Percentiles rank a stretch among this genome's conserved stretches.
phyloP scores from a whole-genome alignment of 2,797 vertebrate genomes.

The Melanotaenia maccullochi region DNA sequence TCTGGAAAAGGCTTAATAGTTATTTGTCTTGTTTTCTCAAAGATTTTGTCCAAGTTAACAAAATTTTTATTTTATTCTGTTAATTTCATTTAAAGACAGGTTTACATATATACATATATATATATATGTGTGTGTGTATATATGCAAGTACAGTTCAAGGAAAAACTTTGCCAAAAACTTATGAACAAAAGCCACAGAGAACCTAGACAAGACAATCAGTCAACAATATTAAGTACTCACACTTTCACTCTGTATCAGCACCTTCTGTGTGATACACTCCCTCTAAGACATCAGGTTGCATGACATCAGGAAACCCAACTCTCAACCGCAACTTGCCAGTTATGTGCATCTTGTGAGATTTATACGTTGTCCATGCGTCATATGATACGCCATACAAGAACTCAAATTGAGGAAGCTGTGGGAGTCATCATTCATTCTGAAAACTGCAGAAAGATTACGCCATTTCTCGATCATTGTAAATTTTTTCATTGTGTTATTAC shows the following conservation, averaged over 20 bases:
- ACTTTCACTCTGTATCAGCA: background rate
- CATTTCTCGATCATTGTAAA: background rate
- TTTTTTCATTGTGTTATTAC: background rate
- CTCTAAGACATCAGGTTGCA: slow-evolving; percentile 10
- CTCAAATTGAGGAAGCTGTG: background rate
- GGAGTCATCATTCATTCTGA: background rate
- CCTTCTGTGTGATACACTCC: slow-evolving; percentile 6
- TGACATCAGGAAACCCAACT: slow-evolving; percentile 6
- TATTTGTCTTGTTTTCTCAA: slow-evolving; percentile 6
- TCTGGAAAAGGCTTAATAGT: slow-evolving; percentile 21
- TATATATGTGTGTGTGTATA: too few relatives aligned
- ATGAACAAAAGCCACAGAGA: background rate
- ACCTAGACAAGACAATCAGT: background rate
- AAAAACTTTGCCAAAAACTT: background rate
- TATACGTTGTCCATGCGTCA: background rate
- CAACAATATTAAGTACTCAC: background rate
- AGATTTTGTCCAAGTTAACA: slow-evolving; percentile 20
- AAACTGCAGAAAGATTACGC: background rate
- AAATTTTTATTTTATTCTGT: background rate
- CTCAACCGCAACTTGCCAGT: slow-evolving; percentile 16
- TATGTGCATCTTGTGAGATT: background rate
- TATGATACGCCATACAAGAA: background rate
- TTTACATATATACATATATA: too few relatives aligned
- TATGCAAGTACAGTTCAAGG: background rate
- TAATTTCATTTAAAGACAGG: background rate